Evolutionary conservation across 2,888 invertebrate species (phyloP), one percentile per base, ranked within the genome.

Genomic region (Halictus ligatus): DNA sequence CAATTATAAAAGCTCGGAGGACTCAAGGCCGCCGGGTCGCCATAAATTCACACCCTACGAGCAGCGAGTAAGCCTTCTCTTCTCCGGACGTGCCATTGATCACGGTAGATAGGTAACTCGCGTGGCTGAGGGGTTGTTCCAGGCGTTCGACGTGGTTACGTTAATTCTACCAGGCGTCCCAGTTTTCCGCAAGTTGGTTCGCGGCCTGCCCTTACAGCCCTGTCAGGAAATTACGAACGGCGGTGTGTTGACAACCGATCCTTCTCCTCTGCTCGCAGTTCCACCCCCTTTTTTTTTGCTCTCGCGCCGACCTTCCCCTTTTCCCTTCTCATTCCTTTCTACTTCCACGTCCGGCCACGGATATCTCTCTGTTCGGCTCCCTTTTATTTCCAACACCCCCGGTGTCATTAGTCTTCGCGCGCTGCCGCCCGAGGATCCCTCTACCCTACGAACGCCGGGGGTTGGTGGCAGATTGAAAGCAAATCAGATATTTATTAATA

Each of bases 91-190:
- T 84, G 87, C 84, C 89, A 90, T 90, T 90, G 90, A 90, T 90
- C 90, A 90, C 86, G 88, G 82, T 75, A 76, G 90, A 89, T 81
- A 85, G 80, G 83, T 87, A 82, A 81, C 83, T 88, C 81, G 84
- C 85, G 84, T 84, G 88, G 80, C 48, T 40, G 81, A 83, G 74
- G 69, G 80, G 80, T 82, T 80, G 80, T 82, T 80, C 74, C 77
- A 74, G 79, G 81, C 73, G 77, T 86, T 89, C 85, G 82, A 86
- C 81, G 85, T 69, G 89, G 90, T 89, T 90, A 89, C 90, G 91
- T 92, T 92, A 91, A 92, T 92, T 92, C 92, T 88, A 89, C 90
- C 89, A 91, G 88, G 86, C 85, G 90, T 86, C 88, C 91, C 88
- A 91, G 92, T 91, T 91, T 90, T 89, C 89, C 86, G 72, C 81